Conservation (phyloP, 2,113 vertebrate species). For the Pimephales promelas region DNA sequence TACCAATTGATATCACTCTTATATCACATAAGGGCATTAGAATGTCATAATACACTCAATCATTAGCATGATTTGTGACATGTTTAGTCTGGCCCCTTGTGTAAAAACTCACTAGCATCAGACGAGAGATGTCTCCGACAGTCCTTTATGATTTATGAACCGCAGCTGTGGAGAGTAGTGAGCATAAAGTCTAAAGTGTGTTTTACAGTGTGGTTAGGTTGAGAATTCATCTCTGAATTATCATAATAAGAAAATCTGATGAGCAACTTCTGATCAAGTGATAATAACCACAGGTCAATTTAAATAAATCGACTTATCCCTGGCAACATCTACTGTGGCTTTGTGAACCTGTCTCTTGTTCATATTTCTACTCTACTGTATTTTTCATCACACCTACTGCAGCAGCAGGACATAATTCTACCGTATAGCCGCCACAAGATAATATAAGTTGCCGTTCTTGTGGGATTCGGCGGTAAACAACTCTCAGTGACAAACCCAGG, state of each 20-base stretch:
- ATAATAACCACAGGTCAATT: slow-evolving; percentile 5
- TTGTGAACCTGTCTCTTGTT: slow-evolving; percentile 24
- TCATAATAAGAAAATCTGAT: background rate
- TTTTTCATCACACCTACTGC: background rate
- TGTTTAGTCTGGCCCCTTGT: slow-evolving; percentile 56
- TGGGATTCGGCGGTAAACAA: slow-evolving; percentile 51
- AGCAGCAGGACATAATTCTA: slow-evolving; percentile 28
- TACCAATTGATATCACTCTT: background rate
- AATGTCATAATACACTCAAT: background rate
- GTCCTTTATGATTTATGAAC: slow-evolving; percentile 73
- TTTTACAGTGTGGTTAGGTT: background rate
- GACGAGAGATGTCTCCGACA: slow-evolving; percentile 62
- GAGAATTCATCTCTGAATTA: slow-evolving; percentile 38
- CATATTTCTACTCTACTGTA: slow-evolving; percentile 13
- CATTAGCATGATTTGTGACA: slow-evolving; percentile 20
- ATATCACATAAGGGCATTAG: background rate
- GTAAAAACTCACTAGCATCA: slow-evolving; percentile 57
- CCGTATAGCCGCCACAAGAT: background rate
- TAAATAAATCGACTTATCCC: background rate
- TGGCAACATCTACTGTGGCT: slow-evolving; percentile 15
- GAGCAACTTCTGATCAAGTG: slow-evolving; percentile 26
- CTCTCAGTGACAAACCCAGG: slow-evolving; percentile 67
- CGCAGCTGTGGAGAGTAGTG: slow-evolving; percentile 71
- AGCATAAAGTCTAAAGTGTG: slow-evolving; percentile 6
- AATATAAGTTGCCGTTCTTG: slow-evolving; percentile 50